phyloP scores from a whole-genome alignment of 2,888 invertebrate genomes.

The Anthrax anthrax region DNA sequence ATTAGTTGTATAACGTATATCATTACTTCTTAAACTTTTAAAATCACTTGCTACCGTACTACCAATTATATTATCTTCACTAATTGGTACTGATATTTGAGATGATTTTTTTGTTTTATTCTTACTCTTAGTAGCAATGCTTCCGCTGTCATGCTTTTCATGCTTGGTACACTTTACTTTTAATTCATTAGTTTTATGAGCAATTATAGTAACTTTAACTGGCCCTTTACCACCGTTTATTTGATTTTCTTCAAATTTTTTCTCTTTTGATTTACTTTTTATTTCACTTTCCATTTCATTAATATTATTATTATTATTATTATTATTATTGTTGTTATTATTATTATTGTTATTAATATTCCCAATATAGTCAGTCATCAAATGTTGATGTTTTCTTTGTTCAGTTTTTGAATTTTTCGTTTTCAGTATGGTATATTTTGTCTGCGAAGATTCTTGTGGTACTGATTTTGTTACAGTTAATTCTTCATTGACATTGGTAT shows the following conservation, averaged over 20 bases:
- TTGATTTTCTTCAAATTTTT: conserved; percentile 13
- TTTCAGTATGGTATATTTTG: conserved; percentile 6
- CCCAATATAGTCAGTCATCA: neutral
- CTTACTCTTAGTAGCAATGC: neutral
- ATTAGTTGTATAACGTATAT: conserved; percentile 26
- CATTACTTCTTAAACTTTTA: conserved; percentile 33
- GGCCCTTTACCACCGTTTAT: conserved; percentile 17
- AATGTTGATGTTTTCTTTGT: neutral
- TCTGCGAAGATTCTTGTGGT: neutral
- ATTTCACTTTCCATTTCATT: conserved; percentile 8
- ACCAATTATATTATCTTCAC: neutral
- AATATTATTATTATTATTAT: conserved; percentile 3
- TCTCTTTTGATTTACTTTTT: conserved; percentile 8
- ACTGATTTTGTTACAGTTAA: neutral
- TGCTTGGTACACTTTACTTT: conserved; percentile 7
- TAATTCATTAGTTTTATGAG: conserved; percentile 15
- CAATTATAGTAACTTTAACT: conserved; percentile 19
- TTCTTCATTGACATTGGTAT: neutral
- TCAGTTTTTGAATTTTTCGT: conserved; percentile 2
- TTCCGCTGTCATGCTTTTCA: neutral
- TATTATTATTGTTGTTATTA: conserved; percentile 8
- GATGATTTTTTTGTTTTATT: neutral
- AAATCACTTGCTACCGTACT: conserved; percentile 19
- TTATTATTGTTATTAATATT: no score
- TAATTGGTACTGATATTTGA: neutral